These are phyloP conservation scores for Lepus europaeus DNA, from an alignment of 2,113 vertebrate genomes.

Conservation along the genomic window DNA sequence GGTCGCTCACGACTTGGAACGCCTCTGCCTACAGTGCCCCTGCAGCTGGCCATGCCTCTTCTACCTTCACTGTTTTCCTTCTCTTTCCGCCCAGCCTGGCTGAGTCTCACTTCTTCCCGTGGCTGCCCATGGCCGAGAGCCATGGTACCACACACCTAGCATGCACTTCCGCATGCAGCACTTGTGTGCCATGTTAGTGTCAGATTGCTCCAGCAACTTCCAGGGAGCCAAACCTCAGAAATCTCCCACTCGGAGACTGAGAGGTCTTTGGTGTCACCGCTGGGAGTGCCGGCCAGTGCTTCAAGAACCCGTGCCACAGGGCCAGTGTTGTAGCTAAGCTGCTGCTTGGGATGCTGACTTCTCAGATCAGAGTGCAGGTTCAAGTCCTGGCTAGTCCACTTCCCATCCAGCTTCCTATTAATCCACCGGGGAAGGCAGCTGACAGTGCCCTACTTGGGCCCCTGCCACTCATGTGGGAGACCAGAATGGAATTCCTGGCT, in stretches of 20 bases:
- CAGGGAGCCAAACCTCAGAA: conserved; percentile 43
- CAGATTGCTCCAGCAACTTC: neutral
- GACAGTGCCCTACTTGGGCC: too few relatives aligned
- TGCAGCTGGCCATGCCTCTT: neutral
- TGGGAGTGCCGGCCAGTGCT: neutral
- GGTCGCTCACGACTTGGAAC: neutral
- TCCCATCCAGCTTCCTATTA: too few relatives aligned
- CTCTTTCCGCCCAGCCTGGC: neutral
- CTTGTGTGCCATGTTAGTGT: neutral
- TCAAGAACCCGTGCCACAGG: neutral
- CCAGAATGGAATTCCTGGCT: too few relatives aligned
- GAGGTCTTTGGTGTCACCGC: neutral
- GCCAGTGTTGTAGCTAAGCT: too few relatives aligned
- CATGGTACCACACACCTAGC: neutral
- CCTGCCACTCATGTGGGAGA: too few relatives aligned
- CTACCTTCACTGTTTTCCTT: neutral
- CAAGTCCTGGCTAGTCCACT: too few relatives aligned
- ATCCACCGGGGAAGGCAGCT: too few relatives aligned
- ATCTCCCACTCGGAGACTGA: neutral
- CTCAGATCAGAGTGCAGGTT: too few relatives aligned
- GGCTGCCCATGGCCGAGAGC: neutral
- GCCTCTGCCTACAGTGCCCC: neutral
- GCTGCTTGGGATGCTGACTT: too few relatives aligned
- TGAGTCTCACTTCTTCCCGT: neutral
- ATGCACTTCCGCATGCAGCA: neutral